Conservation (phyloP, 1,140 invertebrate genomes). For the Drosophila tristis region DNA sequence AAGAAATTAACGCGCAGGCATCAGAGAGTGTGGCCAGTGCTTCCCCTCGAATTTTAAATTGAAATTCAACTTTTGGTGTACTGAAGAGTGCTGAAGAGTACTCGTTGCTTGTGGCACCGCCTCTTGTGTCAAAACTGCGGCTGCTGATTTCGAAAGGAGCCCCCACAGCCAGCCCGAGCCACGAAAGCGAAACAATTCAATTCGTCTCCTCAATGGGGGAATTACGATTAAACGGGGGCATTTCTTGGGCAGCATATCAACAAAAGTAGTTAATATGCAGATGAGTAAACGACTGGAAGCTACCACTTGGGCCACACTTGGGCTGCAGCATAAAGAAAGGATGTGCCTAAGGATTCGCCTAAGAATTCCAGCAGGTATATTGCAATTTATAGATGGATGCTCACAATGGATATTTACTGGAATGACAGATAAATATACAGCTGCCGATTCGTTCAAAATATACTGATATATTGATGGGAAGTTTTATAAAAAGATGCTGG, state of each 20-base stretch:
- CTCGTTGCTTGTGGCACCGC: constrained; percentile 48
- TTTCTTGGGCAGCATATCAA: not conserved
- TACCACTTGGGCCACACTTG: too few relatives aligned
- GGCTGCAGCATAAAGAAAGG: too few relatives aligned
- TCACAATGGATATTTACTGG: too few relatives aligned
- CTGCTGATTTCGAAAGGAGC: constrained; percentile 66
- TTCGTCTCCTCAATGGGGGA: constrained; percentile 27
- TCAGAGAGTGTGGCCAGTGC: not conserved
- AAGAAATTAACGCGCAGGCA: constrained; percentile 44
- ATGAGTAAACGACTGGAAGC: not conserved
- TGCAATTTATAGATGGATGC: too few relatives aligned
- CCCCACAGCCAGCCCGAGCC: not conserved
- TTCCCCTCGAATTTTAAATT: constrained; percentile 42
- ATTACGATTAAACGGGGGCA: constrained; percentile 45
- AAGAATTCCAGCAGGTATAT: too few relatives aligned
- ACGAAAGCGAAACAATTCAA: constrained; percentile 66
- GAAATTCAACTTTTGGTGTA: constrained; percentile 30
- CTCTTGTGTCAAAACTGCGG: constrained; percentile 74
- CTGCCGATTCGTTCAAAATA: too few relatives aligned
- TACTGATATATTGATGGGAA: too few relatives aligned
- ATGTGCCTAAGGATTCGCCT: too few relatives aligned
- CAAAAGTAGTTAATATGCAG: not conserved
- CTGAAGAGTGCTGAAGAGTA: too few relatives aligned
- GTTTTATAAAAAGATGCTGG: too few relatives aligned
- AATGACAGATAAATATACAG: too few relatives aligned